Evolutionary conservation across 2,797 vertebrate species (phyloP), one percentile per base, ranked within the genome.

Genomic region (Tenualosa thibaudeaui): DNA sequence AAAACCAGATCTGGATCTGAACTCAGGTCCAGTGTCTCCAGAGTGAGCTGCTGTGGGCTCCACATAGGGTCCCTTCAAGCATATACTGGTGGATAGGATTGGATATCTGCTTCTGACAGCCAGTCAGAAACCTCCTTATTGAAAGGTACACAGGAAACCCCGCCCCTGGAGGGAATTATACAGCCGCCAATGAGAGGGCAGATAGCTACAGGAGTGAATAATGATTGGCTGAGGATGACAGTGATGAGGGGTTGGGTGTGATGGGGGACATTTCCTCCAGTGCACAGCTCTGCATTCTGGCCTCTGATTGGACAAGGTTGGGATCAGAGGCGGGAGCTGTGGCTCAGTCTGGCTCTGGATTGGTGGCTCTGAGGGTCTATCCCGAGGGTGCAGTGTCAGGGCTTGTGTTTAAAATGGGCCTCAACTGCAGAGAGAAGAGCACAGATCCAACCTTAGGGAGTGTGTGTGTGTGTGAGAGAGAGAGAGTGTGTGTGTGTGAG

Each of bases 351-450:
- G 68, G 68, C 68, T 75, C 31, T 75, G 13, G 68, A 75, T 75
- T 75, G 68, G 51, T 19, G n/a, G 81, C 40, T 88, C 87, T 88
- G 88, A 89, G 9, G 84, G 54, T 82, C 83, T 53, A 46, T 84
- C 89, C 89, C 40, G 84, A 81, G 51, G 53, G 43, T 40, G 58
- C 68, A 26, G n/a, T 87, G 24, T 95, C 96, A 99, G 84, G 98
- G 98, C 94, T 99, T 99, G 95, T 99, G 98, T 94, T 99, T 99
- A 90, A 99, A 99, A 93, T 97, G 97, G 88, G 98, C 98, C 93
- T 99, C 98, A 93, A 99, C 98, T 99, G 94, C 17, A 94, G 90
- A 86, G 15, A 89, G 83, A 90, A 82, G 43, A 54, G 2, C 3
- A 88, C 85, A 84, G 7, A 37, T 19, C 4, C 56, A 37, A 3